Conservation (phyloP, 2,113 vertebrate species). For the Sapayoa aenigma region DNA sequence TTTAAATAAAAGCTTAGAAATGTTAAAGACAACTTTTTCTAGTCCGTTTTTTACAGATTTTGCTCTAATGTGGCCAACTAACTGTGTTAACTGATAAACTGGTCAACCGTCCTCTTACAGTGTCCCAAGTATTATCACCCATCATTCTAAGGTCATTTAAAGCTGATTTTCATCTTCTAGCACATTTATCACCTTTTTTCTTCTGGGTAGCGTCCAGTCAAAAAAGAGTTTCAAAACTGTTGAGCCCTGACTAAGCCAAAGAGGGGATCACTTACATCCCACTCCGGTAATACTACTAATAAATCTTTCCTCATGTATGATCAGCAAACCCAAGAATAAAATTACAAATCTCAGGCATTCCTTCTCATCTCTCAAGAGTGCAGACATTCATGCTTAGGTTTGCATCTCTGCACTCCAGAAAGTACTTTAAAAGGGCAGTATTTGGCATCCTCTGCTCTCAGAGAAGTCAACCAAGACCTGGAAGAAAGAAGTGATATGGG, state of each 20-base stretch:
- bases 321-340: neutral
- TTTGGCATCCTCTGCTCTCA: neutral
- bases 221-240: neutral
- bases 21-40: neutral
- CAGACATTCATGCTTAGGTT: neutral
- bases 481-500: neutral
- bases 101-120: neutral
- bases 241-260: neutral
- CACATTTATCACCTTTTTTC: neutral
- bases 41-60: neutral
- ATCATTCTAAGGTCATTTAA: neutral
- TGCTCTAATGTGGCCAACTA: neutral
- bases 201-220: neutral
- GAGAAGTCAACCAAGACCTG: neutral
- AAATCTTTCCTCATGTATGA: neutral
- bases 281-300: neutral
- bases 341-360: neutral
- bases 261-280: neutral
- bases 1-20: neutral
- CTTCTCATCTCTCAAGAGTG: neutral
- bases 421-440: neutral
- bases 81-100: neutral
- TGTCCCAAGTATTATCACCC: neutral
- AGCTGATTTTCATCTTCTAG: neutral
- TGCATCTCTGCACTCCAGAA: neutral